Evolutionary conservation across 2,888 invertebrate genomes (phyloP).

Genomic region (Drosophila peninsularis): DNA sequence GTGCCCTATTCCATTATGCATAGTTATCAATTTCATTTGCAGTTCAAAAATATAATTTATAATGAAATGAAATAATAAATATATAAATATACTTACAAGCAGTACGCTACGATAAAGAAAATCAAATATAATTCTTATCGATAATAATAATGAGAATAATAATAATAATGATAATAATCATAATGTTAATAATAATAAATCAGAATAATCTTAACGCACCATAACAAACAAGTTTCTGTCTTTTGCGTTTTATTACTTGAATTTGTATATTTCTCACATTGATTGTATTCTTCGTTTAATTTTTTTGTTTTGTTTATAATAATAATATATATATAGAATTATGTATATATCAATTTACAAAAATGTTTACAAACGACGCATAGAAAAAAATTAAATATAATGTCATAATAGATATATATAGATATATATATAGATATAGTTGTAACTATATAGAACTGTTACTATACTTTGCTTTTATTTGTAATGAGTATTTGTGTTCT

Average conservation of each 20-base stretch:
- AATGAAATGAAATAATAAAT: conserved; percentile 31
- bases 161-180: conserved; percentile 5
- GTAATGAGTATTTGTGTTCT: conserved; percentile 75
- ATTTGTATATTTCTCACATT: conserved; percentile 75
- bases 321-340: conserved; percentile 32
- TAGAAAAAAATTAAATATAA: conserved; percentile 66
- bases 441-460: conserved; percentile 42
- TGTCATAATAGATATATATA: conserved; percentile 41
- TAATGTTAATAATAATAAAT: conserved; percentile 8
- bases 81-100: conserved; percentile 71
- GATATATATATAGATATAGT: conserved; percentile 41
- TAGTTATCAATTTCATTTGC: conserved; percentile 9
- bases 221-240: conserved; percentile 60
- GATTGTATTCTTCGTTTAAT: conserved; percentile 44
- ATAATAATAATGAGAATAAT: conserved; percentile 24
- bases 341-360: conserved; percentile 66
- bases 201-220: conserved; percentile 43
- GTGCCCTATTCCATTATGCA: conserved; percentile 38
- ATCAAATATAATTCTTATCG: conserved; percentile 20
- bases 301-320: conserved; percentile 31
- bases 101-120: conserved; percentile 57
- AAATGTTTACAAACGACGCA: conserved; percentile 74
- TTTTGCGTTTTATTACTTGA: conserved; percentile 79
- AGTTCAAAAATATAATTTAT: conserved; percentile 5
- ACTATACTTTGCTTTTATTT: conserved; percentile 31